Evolutionary conservation across 1,140 invertebrate species (phyloP), one percentile per base, ranked within the genome.

Genomic region (Drosophila biarmipes): DNA sequence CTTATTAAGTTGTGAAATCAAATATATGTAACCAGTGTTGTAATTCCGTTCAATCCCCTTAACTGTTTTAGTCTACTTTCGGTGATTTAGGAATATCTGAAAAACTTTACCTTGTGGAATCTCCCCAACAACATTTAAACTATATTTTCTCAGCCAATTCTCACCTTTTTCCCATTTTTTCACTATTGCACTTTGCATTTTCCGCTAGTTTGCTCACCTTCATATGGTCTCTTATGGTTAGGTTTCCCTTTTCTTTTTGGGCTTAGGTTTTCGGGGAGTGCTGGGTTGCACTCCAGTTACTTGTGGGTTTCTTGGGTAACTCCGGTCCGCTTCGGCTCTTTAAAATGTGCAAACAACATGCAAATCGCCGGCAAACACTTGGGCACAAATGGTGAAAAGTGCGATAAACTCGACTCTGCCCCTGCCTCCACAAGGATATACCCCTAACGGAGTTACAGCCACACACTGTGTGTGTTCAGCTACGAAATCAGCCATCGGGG

Each of bases 301-400:
- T 40, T 61, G 56, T 17, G 5, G 43, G 19, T 31, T 42, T n/a
- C 58, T 64, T 63, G 35, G 34, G 34, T 29, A 11, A n/a, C 57
- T 59, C 34, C 45, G 56, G 55, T 35, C 56, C 17, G 19, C 43
- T 52, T 3, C 4, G 56, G 57, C 46, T 62, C 62, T 63, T 62
- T 62, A 66, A 64, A 67, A 67, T 67, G 63, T 63, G 63, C 63
- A 68, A 68, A 68, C 64, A 68, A 66, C 64, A 68, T 68, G 64
- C 64, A 68, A 68, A 53, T 54, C 58, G 58, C 27, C 24, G 34
- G 45, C 62, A 67, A 69, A 69, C 62, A 69, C 62, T 67, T 37
- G 38, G 34, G 17, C 34, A 42, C 63, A 68, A 69, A 46, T 66
- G 34, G 63, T 69, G 63, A 38, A 69, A 69, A 68, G 49, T 68